phyloP scores from a whole-genome alignment of 2,888 invertebrate genomes.

The Scaptomyza parva region DNA sequence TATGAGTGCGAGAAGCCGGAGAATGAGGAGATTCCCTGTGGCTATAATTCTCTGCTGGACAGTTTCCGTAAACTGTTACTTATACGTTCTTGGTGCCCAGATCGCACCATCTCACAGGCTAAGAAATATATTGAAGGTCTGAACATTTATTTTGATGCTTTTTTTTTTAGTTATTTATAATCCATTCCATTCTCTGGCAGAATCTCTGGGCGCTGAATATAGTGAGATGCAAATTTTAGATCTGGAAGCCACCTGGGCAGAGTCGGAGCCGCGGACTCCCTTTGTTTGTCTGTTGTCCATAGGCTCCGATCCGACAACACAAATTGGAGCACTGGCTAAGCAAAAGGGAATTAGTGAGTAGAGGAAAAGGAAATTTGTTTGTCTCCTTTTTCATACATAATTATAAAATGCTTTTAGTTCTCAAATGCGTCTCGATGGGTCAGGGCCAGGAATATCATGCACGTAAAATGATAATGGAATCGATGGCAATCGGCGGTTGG shows the following conservation, averaged over 20 bases:
- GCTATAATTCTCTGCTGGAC: constrained; percentile 93
- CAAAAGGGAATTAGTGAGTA: constrained; percentile 91
- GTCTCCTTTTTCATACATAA: not conserved
- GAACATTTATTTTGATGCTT: too few relatives aligned
- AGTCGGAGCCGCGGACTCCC: constrained; percentile 95
- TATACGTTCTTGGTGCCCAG: constrained; percentile 97
- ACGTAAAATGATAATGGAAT: constrained; percentile 91
- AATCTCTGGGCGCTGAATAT: constrained; percentile 93
- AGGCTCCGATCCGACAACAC: constrained; percentile 98
- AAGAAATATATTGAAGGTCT: constrained; percentile 94
- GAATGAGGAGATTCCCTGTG: constrained; percentile 95
- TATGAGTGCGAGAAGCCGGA: constrained; percentile 97
- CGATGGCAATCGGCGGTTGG: constrained; percentile 94
- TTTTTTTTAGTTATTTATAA: not conserved
- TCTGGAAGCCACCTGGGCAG: constrained; percentile 94
- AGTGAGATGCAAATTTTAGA: constrained; percentile 97
- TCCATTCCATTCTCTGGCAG: constrained; percentile 81
- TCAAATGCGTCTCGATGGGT: constrained; percentile 97
- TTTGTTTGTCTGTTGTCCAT: constrained; percentile 96
- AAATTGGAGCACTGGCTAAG: constrained; percentile 94
- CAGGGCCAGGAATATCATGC: constrained; percentile 97
- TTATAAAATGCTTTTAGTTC: constrained; percentile 84
- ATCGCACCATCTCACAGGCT: constrained; percentile 96
- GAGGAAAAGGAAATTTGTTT: too few relatives aligned
- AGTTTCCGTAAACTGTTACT: constrained; percentile 94